A percentile compares a stretch with the other conserved stretches of the same genome.
Evolutionary conservation across 2,113 vertebrate species (phyloP).

Genomic region (Acanthochromis polyacanthus): DNA sequence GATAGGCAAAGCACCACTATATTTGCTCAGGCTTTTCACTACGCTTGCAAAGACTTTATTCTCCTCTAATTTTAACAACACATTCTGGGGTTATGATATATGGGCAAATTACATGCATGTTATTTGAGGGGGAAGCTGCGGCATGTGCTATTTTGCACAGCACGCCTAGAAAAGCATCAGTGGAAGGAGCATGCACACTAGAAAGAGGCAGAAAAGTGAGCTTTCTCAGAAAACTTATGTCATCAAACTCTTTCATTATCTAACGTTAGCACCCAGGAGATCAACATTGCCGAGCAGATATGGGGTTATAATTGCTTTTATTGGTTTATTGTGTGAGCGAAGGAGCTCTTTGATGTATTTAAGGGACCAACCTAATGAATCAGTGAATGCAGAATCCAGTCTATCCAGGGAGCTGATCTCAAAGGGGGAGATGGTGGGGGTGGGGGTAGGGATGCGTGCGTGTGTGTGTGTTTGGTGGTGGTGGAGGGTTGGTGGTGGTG

Average conservation of each 20-base stretch:
- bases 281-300: slow-evolving; percentile 70
- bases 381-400: slow-evolving; percentile 78
- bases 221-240: slow-evolving; percentile 81
- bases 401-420: slow-evolving; percentile 77
- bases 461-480: slow-evolving; percentile 4
- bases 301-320: slow-evolving; percentile 82
- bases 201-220: slow-evolving; percentile 71
- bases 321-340: slow-evolving; percentile 82
- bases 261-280: slow-evolving; percentile 78
- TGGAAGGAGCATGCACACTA: slow-evolving; percentile 47
- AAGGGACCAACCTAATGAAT: slow-evolving; percentile 84
- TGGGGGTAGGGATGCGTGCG: slow-evolving; percentile 24
- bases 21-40: slow-evolving; percentile 34
- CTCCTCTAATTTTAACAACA: slow-evolving; percentile 58
- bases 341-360: slow-evolving; percentile 84
- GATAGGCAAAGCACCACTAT: slow-evolving; percentile 39
- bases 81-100: slow-evolving; percentile 50
- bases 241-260: slow-evolving; percentile 82
- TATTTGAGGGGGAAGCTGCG: slow-evolving; percentile 38
- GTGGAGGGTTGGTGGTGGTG: not conserved
- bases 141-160: slow-evolving; percentile 42
- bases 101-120: slow-evolving; percentile 52
- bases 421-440: slow-evolving; percentile 58
- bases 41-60: slow-evolving; percentile 39
- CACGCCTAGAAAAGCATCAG: not conserved